Evolutionary conservation across 2,797 vertebrate species (phyloP).

Genomic region (Pterois miles): DNA sequence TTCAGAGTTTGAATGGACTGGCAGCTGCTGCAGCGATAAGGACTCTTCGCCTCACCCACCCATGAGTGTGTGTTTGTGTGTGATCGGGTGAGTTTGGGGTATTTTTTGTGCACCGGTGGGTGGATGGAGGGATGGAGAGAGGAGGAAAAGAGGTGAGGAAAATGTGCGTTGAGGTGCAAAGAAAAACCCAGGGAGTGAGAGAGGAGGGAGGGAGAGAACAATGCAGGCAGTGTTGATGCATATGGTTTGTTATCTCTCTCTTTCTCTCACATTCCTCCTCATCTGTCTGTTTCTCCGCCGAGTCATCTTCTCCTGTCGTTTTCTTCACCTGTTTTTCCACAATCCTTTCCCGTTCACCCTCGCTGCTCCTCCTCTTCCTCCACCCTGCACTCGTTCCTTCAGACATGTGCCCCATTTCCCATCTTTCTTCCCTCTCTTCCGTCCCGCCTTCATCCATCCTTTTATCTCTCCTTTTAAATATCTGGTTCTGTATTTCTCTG

Average conservation of each 20-base stretch:
- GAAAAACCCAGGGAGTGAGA: not conserved
- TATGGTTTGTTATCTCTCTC: slow-evolving; percentile 14
- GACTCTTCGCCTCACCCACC: slow-evolving; percentile 20
- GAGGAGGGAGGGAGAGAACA: not conserved
- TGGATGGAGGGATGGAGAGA: not conserved
- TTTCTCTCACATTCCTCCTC: slow-evolving; percentile 11
- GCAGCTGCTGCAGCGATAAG: slow-evolving; percentile 64
- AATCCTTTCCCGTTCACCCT: slow-evolving; percentile 1
- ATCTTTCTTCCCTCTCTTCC: not conserved
- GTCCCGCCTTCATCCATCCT: not conserved
- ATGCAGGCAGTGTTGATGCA: slow-evolving; percentile 2
- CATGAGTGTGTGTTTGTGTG: not conserved
- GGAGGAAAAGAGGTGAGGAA: not conserved
- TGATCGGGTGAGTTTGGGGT: not conserved
- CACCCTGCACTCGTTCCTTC: not conserved
- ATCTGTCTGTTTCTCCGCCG: not conserved
- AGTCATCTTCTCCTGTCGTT: not conserved
- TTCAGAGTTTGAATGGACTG: slow-evolving; percentile 67
- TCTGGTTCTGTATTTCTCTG: not conserved
- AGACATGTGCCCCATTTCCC: not conserved
- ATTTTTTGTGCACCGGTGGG: slow-evolving; percentile 10
- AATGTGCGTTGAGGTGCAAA: slow-evolving; percentile 14
- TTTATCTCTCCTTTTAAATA: slow-evolving; percentile 23
- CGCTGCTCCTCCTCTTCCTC: not conserved
- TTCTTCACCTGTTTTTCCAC: slow-evolving; percentile 30